Percentiles rank a stretch among this genome's conserved stretches.
These are phyloP conservation scores for Mormyrops boulengeri DNA, from an alignment of 2,797 vertebrate genomes.

Conservation along the genomic window DNA sequence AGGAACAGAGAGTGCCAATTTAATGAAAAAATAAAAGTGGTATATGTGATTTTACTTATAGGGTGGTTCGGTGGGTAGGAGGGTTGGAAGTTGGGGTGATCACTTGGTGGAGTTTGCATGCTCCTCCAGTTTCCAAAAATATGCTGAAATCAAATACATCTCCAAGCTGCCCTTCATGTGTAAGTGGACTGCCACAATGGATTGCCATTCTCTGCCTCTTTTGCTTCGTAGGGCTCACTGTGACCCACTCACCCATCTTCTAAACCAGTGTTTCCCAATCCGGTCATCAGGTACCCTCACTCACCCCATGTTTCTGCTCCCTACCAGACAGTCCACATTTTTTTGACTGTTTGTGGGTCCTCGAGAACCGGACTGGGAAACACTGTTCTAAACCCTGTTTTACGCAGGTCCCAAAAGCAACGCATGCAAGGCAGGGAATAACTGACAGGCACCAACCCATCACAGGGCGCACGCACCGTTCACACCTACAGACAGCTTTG, in stretches of 20 bases:
- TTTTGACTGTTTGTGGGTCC: background rate
- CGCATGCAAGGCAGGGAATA: background rate
- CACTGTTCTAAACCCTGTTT: background rate
- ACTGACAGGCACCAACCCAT: background rate
- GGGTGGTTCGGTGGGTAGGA: background rate
- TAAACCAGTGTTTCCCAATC: background rate
- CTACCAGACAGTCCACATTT: background rate
- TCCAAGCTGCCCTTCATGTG: background rate
- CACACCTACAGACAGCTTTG: background rate
- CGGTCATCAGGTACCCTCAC: background rate
- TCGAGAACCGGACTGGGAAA: background rate
- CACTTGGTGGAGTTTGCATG: background rate
- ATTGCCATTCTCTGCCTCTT: background rate
- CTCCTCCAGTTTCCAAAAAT: background rate
- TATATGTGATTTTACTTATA: background rate
- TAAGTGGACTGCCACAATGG: background rate
- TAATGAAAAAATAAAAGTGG: background rate
- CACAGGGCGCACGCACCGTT: background rate
- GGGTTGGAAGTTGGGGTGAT: background rate
- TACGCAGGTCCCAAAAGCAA: background rate
- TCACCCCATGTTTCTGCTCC: background rate
- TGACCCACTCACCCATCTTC: background rate
- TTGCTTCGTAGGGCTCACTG: background rate
- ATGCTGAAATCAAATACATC: background rate
- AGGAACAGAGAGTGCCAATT: background rate